Evolutionary conservation across 2,888 invertebrate genomes (phyloP).

Genomic region (Ptychoptera contaminata): DNA sequence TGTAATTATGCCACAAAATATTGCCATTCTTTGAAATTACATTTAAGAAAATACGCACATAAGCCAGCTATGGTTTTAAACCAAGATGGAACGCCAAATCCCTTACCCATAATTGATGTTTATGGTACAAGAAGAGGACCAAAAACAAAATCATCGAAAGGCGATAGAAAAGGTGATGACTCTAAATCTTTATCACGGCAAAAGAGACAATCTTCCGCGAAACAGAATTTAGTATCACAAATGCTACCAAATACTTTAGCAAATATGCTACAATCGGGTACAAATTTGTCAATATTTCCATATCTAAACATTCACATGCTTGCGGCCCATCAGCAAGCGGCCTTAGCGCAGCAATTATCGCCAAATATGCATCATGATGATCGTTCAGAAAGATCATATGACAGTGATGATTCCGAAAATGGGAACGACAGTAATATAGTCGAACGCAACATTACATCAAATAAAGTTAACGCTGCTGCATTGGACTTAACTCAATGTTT

Average conservation of each 20-base stretch:
- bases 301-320: constrained; percentile 31
- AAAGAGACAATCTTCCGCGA: constrained; percentile 15
- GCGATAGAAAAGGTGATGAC: background rate
- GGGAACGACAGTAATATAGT: background rate
- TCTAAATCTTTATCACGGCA: constrained; percentile 13
- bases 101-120: constrained; percentile 74
- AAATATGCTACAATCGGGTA: constrained; percentile 22
- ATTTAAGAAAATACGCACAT: constrained; percentile 83
- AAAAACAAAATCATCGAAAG: constrained; percentile 31
- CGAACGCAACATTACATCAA: background rate
- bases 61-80: constrained; percentile 81
- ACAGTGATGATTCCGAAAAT: background rate
- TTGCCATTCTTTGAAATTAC: constrained; percentile 91
- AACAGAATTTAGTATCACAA: constrained; percentile 16
- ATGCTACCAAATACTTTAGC: constrained; percentile 23
- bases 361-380: constrained; percentile 16
- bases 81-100: constrained; percentile 77
- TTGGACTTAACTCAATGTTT: background rate
- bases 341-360: constrained; percentile 26
- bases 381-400: background rate
- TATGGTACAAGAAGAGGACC: constrained; percentile 83
- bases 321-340: constrained; percentile 30
- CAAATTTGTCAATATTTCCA: constrained; percentile 26
- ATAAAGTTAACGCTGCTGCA: background rate
- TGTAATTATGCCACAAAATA: constrained; percentile 97